Base-by-base conservation (phyloP, 2,888 invertebrate genomes). In the Endotricha flammealis region DNA sequence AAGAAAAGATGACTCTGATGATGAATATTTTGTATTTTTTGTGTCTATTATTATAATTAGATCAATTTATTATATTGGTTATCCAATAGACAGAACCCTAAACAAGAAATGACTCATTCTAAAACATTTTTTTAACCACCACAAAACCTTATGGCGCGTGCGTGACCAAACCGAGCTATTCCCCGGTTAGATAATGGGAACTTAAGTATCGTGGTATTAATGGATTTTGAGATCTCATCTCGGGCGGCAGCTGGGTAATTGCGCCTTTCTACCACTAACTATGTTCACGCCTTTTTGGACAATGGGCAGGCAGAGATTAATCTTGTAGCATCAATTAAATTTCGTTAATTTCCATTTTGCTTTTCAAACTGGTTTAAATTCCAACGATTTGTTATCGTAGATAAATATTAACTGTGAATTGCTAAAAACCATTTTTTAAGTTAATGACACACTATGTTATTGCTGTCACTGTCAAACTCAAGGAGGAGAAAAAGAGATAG, bases 151-250 rank as follows among this genome's bases (percentile, higher is more conserved):
- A 38, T 36, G 46, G 57, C 54, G 42, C 57, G 58, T 66, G 76
- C 80, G 80, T 74, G 77, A 70, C 81, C 53, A 69, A 81, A 76
- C 52, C 41, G 42, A 48, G 47, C 53, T 48, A 57, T 57, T 57
- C 63, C 53, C 53, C 39, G 42, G 49, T 47, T 46, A 42, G 48
- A 56, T 72, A 69, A 70, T 77, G 64, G 66, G 46, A 51, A 54
- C 50, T 66, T 75, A 77, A 80, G 63, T 70, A 69, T 66, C 70
- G 50, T 67, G 66, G 61, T 75, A 77, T 77, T 77, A 68, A 76
- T 72, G 67, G 59, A 49, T 41, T 37, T 44, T 32, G 35, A 36
- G 42, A 43, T 37, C 16, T 36, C n/a, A 12, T 29, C 17, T 20
- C 10, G 12, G 5, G 7, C 14, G 29, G 14, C 10, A n/a, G 29